Evolutionary conservation across 2,888 invertebrate genomes (phyloP).

Genomic region (Machimus atricapillus): DNA sequence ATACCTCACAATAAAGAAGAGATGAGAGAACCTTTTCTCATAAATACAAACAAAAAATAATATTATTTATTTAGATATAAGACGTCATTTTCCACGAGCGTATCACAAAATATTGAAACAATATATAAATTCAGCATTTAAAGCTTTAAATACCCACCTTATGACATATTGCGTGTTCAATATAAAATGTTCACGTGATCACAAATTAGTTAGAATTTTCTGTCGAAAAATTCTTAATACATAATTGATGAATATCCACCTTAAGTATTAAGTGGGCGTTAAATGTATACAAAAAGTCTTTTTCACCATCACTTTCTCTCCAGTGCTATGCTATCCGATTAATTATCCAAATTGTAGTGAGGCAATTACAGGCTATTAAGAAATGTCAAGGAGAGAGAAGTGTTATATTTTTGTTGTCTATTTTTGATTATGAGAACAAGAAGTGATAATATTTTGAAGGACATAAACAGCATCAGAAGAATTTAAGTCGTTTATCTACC

Average conservation of each 20-base stretch:
- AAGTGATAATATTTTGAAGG: background rate
- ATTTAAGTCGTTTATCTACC: too few species aligned
- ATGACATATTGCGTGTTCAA: background rate
- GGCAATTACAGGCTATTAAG: background rate
- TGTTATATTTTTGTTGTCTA: background rate
- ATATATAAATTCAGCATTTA: background rate
- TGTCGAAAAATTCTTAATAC: background rate
- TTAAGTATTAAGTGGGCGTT: background rate
- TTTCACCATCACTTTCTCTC: background rate
- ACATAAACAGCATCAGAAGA: too few species aligned
- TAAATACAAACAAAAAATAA: too few species aligned
- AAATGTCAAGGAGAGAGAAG: background rate
- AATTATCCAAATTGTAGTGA: background rate
- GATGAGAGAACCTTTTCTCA: too few species aligned
- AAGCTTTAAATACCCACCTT: background rate
- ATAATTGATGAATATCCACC: background rate
- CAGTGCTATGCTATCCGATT: background rate
- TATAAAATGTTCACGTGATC: background rate
- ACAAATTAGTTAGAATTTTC: background rate
- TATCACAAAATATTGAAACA: too few species aligned
- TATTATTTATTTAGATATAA: too few species aligned
- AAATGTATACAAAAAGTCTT: background rate
- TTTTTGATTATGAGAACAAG: background rate
- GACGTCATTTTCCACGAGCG: too few species aligned
- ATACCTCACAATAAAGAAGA: too few species aligned